Evolutionary conservation across 2,797 vertebrate genomes (phyloP), one percentile per base, ranked within the genome.

Genomic region (Cirrhinus molitorella): DNA sequence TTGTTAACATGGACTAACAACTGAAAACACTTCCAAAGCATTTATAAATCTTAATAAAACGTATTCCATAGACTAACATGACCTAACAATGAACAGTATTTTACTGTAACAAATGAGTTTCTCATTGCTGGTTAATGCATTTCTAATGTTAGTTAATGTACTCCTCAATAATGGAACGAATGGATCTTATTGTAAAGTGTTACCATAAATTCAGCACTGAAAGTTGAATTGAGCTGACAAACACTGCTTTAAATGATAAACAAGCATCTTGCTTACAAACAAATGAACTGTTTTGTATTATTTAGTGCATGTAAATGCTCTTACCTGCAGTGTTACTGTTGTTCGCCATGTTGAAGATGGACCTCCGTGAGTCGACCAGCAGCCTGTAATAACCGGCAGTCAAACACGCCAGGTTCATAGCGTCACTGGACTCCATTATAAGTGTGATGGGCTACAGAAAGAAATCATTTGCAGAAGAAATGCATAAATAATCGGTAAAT

Each of bases 361-460:
- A 99, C 81, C 98, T 96, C 57, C 98, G 95, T 80, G 98, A 99
- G 92, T 99, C 98, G 88, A 99, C 98, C 85, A 99, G 94, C 78
- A 99, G 92, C 90, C 96, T 94, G 90, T 99, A 99, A 91, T 99
- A 99, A 75, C 98, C 98, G 81, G 98, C 98, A 57, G 98, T 99
- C 91, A 99, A 93, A 92, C 98, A 99, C 85, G 98, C 98, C 92
- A 99, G 95, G 94, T 99, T 99, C 98, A 99, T 99, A 83, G 98
- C 98, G 81, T 99, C 98, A 31, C 96, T 96, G 66, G 97, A 96
- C 91, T 99, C 98, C 98, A 99, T 99, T 92, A 99, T 90, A 51
- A 99, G 95, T 67, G 95, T 99, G 93, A 99, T 98, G 89, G 98
- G 98, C 98, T 99, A 91, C 86, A 92, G 89, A 95, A 90, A 87